Evolutionary conservation across 2,888 invertebrate species (phyloP).

Genomic region (Eurytoma californica): DNA sequence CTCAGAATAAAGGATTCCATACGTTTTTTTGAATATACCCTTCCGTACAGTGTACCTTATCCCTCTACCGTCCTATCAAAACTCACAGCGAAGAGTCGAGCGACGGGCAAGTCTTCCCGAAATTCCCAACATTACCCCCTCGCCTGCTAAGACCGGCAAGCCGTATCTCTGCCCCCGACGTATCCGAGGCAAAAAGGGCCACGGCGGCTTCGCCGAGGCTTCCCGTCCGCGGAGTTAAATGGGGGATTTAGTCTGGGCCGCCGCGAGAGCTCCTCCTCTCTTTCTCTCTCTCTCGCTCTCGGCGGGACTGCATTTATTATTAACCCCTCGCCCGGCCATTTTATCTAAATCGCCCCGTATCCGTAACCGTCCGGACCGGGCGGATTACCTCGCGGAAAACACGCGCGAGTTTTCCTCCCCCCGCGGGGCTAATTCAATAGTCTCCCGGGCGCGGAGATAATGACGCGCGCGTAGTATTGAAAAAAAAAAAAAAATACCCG

Average conservation of each 20-base stretch:
- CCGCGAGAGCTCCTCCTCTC: background rate
- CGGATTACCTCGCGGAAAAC: background rate
- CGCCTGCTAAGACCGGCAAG: slow-evolving; percentile 21
- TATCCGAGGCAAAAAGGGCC: background rate
- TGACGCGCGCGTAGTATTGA: background rate
- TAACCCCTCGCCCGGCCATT: slow-evolving; percentile 21
- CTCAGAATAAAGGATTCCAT: too few relatives aligned
- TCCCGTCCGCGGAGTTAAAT: slow-evolving; percentile 14
- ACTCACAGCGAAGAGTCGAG: too few relatives aligned
- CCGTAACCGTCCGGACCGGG: slow-evolving; percentile 1
- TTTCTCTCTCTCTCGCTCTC: too few relatives aligned
- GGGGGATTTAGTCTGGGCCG: slow-evolving; percentile 28
- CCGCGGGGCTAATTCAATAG: slow-evolving; percentile 23
- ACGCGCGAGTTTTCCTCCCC: slow-evolving; percentile 6
- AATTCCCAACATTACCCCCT: slow-evolving; percentile 8
- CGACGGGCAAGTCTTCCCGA: background rate
- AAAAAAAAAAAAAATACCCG: too few relatives aligned
- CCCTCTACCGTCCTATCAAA: too few relatives aligned
- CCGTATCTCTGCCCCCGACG: background rate
- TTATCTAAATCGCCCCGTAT: slow-evolving; percentile 24
- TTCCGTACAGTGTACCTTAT: too few relatives aligned
- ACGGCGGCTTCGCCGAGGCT: background rate
- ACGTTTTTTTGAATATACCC: too few relatives aligned
- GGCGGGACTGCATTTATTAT: background rate
- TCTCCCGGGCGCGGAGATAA: slow-evolving; percentile 2